Conservation (phyloP, 2,113 vertebrate genomes). For the Nothoprocta perdicaria region DNA sequence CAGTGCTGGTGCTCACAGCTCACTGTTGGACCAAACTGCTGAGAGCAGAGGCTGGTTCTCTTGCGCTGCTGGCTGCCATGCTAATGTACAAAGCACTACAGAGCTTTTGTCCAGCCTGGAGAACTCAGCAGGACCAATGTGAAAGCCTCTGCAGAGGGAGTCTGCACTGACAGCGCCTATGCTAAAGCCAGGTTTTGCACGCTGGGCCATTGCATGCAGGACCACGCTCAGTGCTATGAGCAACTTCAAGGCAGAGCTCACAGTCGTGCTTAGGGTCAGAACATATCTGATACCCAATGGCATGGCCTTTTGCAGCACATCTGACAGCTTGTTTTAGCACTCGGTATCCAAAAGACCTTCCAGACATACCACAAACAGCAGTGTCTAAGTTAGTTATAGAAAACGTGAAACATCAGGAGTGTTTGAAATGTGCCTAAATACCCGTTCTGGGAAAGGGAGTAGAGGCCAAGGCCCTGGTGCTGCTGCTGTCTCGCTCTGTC, state of each 20-base stretch:
- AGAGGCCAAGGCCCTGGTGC: neutral
- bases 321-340: neutral
- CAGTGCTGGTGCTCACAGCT: neutral
- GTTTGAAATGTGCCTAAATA: neutral
- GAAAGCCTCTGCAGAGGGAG: neutral
- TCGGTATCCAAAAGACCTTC: too few species aligned
- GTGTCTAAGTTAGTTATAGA: too few species aligned
- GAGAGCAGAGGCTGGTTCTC: neutral
- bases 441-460: neutral
- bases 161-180: neutral
- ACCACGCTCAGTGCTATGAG: neutral
- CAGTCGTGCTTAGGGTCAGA: fast-evolving
- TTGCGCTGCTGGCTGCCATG: neutral
- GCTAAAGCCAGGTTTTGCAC: neutral
- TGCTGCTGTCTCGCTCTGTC: neutral
- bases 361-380: too few species aligned
- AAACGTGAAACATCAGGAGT: neutral
- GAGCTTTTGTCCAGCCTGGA: neutral
- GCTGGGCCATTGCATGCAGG: fast-evolving
- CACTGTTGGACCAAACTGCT: neutral
- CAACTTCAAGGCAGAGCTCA: neutral
- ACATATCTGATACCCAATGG: fast-evolving
- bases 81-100: neutral
- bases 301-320: neutral
- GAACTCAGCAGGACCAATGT: neutral